Base-by-base conservation (phyloP, 2,113 vertebrate genomes). In the Rhinichthys klamathensis region DNA sequence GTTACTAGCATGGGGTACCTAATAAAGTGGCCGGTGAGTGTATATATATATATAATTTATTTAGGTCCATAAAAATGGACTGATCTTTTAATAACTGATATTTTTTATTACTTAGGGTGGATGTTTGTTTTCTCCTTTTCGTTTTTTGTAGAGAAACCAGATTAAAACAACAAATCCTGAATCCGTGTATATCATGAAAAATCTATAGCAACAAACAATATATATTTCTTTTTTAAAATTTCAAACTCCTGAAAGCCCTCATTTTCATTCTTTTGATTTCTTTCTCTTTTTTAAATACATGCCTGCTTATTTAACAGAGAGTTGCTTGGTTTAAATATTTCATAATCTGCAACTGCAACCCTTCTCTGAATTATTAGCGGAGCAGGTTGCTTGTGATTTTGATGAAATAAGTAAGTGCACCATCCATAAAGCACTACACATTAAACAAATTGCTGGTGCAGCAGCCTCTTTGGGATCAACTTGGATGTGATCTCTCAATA, bases 331-430 rank as follows among this genome's bases (percentile, higher is more conserved):
- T 69, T n/a, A 16, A n/a, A n/a, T n/a, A n/a, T 75, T 65, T 82
- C 6, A 76, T 9, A 18, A 13, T 25, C 61, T 79, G 30, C n/a
- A 54, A 46, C 27, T 70, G 23, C 12, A n/a, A n/a, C n/a, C 12
- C 25, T 63, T 65, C 25, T 65, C 25, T 63, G 61, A 27, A 15
- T 30, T 30, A 1, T 30, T 15, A 30, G 46, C 46, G 3, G 12
- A 15, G 46, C 18, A 56, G 16, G 15, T 83, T 77, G 80, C 80
- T 81, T 58, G 72, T 60, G 60, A 73, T 60, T 61, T 69, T 77
- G 25, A 82, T 77, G 16, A 77, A 83, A 83, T 77, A 76, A 27
- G 30, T n/a, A 44, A 86, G 61, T 32, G 16, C 56, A 30, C 72
- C 35, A 25, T 54, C 38, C 5, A 2, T 21, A 76, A 16, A 9